Conservation (phyloP, 2,797 vertebrate species). For the Fratercula arctica region DNA sequence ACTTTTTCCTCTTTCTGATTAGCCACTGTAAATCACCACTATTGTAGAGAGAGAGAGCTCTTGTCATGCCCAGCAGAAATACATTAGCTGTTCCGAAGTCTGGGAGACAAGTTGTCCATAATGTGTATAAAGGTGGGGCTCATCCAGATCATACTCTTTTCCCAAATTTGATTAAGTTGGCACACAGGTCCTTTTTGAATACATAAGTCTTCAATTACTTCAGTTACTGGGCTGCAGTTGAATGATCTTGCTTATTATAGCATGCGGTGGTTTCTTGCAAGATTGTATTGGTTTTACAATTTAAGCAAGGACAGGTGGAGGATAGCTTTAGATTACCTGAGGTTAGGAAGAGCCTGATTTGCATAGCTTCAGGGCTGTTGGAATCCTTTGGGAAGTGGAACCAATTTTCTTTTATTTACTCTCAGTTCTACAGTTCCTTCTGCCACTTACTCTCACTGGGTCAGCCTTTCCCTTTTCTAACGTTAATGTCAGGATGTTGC, state of each 20-base stretch:
- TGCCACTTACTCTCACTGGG: neutral
- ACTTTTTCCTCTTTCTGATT: neutral
- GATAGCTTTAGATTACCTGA: conserved; percentile 13
- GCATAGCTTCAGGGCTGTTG: neutral
- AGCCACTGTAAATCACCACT: neutral
- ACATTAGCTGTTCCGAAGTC: neutral
- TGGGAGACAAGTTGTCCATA: neutral
- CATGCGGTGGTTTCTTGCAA: neutral
- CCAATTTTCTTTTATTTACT: conserved; percentile 50
- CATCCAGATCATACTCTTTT: neutral
- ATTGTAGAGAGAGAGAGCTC: neutral
- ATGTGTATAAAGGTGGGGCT: neutral
- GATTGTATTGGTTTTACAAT: neutral
- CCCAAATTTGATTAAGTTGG: neutral
- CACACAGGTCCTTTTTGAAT: neutral
- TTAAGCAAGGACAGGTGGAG: neutral
- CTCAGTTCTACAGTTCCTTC: neutral
- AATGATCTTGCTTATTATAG: conserved; percentile 15
- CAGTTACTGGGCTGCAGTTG: neutral
- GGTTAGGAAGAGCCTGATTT: conserved; percentile 15
- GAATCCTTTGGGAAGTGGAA: conserved; percentile 34
- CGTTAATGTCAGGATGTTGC: neutral
- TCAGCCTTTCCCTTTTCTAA: neutral
- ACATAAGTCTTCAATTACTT: neutral
- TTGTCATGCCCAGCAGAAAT: neutral